These are phyloP conservation scores for Saccostrea glomerata DNA, from an alignment of 1,140 invertebrate genomes.

Conservation along the genomic window DNA sequence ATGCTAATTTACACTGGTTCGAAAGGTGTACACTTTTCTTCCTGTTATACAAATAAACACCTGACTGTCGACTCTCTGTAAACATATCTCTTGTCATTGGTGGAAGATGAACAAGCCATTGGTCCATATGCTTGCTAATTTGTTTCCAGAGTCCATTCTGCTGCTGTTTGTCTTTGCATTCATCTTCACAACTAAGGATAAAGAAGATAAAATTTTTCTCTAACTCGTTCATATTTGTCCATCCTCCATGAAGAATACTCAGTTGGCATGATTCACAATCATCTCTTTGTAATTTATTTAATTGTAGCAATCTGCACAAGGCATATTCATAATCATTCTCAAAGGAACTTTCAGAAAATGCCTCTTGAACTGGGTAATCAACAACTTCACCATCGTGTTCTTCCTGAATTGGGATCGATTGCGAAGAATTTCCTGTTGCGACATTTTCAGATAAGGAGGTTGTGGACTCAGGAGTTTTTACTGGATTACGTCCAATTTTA, in stretches of 20 bases:
- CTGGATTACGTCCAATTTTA: neutral
- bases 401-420: neutral
- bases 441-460: neutral
- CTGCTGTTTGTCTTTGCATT: neutral
- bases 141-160: neutral
- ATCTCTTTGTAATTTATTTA: too few species aligned
- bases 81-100: neutral
- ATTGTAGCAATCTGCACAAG: neutral
- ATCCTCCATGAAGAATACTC: neutral
- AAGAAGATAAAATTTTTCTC: constrained; percentile 34
- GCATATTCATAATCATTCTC: neutral
- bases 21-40: neutral
- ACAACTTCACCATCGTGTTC: neutral
- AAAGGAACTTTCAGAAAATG: neutral
- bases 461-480: neutral
- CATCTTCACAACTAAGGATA: constrained; percentile 7
- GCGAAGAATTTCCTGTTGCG: neutral
- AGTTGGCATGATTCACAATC: neutral
- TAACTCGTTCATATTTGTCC: constrained; percentile 18
- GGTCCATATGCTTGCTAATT: neutral
- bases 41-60: neutral
- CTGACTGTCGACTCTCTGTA: neutral
- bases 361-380: neutral
- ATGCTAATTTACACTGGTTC: neutral
- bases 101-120: constrained; percentile 1